Evolutionary conservation across 2,888 invertebrate genomes (phyloP), one percentile per base, ranked within the genome.

Genomic region (Aphrophora alni): DNA sequence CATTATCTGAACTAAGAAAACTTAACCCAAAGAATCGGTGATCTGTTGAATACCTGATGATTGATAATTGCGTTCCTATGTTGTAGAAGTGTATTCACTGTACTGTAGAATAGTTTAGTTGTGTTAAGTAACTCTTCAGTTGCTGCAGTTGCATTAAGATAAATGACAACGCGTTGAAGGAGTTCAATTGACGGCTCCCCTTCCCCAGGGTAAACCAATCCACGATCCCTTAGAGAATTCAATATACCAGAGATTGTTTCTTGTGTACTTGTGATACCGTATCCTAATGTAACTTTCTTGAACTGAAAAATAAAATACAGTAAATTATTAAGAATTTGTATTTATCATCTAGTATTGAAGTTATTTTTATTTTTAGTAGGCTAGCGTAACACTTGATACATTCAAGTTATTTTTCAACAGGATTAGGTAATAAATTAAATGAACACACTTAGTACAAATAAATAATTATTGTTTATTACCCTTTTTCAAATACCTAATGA

Each of bases 51-150:
- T 87, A 95, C 95, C 91, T 93, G 91, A 88, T 93, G 93, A 88
- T 92, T 93, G 82, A 94, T 90, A 84, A 95, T 91, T 14, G 95
- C 92, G 85, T 92, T 90, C 38, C 91, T 91, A 85, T 91, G 92
- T 85, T 91, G 91, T 84, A 95, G 88, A 75, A 95, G 90, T 84
- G 91, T 90, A 87, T 93, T 92, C 68, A 93, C 89, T 83, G 94
- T 93, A 81, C 91, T 89, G 86, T 91, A 90, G 84, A 92, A 89
- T 71, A 90, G 89, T 85, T 90, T 90, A 51, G 91, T 90, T 14
- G 92, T 89, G 86, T 90, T 89, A 85, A 89, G 88, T 82, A 90
- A 87, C 85, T 91, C 91, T 51, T 88, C 80, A 77, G 88, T 68
- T 83, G 88, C 84, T 86, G 90, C 80, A 84, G 88, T 84, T 87